Evolutionary conservation across 64 coral and sea anemone species (phyloP).

Genomic region (Astreopora myriophthalma): DNA sequence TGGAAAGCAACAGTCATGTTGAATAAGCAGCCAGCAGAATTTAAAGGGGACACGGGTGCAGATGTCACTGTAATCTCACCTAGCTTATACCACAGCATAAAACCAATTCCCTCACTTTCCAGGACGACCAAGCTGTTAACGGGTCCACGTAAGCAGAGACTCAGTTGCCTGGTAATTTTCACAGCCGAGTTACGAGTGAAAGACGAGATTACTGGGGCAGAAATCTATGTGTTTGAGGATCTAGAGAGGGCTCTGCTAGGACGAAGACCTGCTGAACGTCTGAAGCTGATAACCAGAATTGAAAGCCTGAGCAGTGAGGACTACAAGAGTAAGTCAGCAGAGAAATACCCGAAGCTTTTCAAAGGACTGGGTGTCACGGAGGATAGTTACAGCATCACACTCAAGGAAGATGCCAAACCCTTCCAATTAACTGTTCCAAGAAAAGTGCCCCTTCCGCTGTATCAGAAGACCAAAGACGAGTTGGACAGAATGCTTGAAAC

Average conservation of each 20-base stretch:
- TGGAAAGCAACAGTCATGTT: background rate
- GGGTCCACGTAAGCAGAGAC: no score
- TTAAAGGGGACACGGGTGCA: background rate
- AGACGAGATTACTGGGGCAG: background rate
- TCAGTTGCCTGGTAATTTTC: no score
- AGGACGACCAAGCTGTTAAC: no score
- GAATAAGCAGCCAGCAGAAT: background rate
- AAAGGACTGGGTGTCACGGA: slow-evolving; percentile 53
- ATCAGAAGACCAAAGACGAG: background rate
- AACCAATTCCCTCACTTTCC: background rate
- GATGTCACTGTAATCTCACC: background rate
- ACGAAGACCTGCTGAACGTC: slow-evolving; percentile 14
- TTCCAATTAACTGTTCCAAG: slow-evolving; percentile 57
- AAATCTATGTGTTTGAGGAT: slow-evolving; percentile 39
- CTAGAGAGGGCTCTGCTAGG: slow-evolving; percentile 42
- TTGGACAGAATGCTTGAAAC: background rate
- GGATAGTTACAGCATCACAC: slow-evolving; percentile 32
- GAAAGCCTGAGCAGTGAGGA: slow-evolving; percentile 8
- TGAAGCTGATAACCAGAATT: slow-evolving; percentile 39
- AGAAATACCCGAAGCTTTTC: slow-evolving; percentile 60
- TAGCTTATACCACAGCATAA: background rate
- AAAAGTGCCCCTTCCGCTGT: slow-evolving; percentile 71
- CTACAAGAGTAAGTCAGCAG: background rate
- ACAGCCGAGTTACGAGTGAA: background rate
- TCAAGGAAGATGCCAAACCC: slow-evolving; percentile 61